Evolutionary conservation across 2,797 vertebrate species (phyloP), one percentile per base, ranked within the genome.

Genomic region (Argya squamiceps): DNA sequence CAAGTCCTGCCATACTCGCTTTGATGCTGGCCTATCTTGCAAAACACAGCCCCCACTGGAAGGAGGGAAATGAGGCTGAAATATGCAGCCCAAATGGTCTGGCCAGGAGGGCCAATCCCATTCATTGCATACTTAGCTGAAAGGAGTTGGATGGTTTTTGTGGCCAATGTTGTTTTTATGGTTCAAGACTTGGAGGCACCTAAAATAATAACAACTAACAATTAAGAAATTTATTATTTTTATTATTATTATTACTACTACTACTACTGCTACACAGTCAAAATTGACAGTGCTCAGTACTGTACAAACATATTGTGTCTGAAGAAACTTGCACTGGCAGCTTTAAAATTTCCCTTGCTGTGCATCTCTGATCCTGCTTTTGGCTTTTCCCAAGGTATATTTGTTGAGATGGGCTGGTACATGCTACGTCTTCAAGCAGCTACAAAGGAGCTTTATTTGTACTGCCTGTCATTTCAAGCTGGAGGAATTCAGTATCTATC

Each of bases 361-460:
- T 88, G 64, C 22, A 30, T 83, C 93, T 91, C 78, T 92, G 76
- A 86, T 88, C 80, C 81, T 46, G 55, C 76, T 96, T 97, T 95
- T 52, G 39, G n/a, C 63, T 88, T 93, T 93, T 94, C 81, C 88
- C 15, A 12, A 77, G 88, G 80, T 89, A 1, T 87, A 53, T 89
- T 94, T 76, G 43, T 43, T 73, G 77, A 92, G 60, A n/a, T 75
- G 85, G 83, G 52, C 52, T 88, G 79, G 52, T 87, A 92, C 77
- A 58, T 26, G 77, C 49, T 82, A 55, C 0, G 2, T 74, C 83
- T 95, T 96, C 82, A 88, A 92, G 80, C 76, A 83, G 56, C 67
- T 94, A 91, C 84, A 92, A 89, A 94, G 87, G 44, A 76, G 67
- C 74, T 92, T 96, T 96, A 95, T 96, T 93, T 77, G 92, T 91